Percentiles rank a stretch among this genome's conserved stretches.
Conservation (phyloP, 2,797 vertebrate genomes). For the Saxicola maurus region DNA sequence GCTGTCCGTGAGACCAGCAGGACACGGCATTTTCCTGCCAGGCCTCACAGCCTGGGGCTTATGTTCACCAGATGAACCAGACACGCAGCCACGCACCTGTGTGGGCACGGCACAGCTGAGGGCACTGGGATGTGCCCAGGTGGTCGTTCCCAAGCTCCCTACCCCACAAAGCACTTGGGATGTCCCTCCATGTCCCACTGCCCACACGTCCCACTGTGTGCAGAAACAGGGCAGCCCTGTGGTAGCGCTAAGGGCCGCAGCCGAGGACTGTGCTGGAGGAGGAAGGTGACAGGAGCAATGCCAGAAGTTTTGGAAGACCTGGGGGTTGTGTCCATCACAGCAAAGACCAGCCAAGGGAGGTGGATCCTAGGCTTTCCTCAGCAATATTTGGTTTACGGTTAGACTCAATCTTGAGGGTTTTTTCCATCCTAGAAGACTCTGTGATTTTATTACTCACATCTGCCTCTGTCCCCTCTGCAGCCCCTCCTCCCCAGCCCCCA, state of each 20-base stretch:
- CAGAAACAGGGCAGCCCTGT: background rate
- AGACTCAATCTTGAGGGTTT: background rate
- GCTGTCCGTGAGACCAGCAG: background rate
- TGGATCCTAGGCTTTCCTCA: rapidly evolving
- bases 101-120: rapidly evolving
- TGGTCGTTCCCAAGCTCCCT: background rate
- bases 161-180: rapidly evolving
- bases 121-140: rapidly evolving
- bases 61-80: background rate
- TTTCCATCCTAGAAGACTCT: background rate
- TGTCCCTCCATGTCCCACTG: rapidly evolving
- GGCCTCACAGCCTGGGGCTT: background rate
- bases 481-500: background rate
- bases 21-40: rapidly evolving
- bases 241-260: too few relatives aligned
- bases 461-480: background rate
- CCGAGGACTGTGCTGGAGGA: too few relatives aligned
- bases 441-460: background rate
- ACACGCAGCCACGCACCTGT: rapidly evolving
- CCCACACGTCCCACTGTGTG: rapidly evolving
- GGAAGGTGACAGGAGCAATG: background rate
- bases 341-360: background rate
- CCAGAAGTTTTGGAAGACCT: rapidly evolving
- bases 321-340: rapidly evolving
- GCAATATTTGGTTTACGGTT: background rate